Evolutionary conservation across 2,113 vertebrate genomes (phyloP).

Genomic region (Tupaia chinensis): DNA sequence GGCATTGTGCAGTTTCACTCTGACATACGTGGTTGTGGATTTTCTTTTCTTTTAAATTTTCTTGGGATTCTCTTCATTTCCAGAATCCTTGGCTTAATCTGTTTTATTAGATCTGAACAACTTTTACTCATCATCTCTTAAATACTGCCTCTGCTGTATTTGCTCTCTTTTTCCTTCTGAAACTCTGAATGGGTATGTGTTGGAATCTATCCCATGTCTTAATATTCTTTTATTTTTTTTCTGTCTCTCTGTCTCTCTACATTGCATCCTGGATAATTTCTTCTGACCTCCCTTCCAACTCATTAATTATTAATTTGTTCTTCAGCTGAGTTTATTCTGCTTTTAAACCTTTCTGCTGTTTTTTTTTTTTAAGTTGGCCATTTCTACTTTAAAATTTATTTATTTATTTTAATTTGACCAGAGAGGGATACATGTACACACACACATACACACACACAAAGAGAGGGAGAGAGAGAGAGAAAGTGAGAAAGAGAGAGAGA

Average conservation of each 20-base stretch:
- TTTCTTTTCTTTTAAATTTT: conserved; percentile 21
- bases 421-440: too few species aligned
- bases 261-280: background rate
- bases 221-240: background rate
- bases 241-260: background rate
- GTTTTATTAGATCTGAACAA: background rate
- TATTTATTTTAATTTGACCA: too few species aligned
- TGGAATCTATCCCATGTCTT: background rate
- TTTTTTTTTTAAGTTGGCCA: too few species aligned
- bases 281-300: conserved; percentile 4
- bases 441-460: too few species aligned
- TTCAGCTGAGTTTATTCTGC: background rate
- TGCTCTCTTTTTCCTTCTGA: background rate
- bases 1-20: background rate
- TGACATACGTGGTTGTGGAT: background rate
- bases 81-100: background rate
- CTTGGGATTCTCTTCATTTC: conserved; percentile 18
- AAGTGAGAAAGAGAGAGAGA: too few species aligned
- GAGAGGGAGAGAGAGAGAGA: too few species aligned
- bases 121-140: background rate
- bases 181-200: background rate
- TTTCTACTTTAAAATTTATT: too few species aligned
- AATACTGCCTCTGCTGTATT: background rate
- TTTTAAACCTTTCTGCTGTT: conserved; percentile 2
- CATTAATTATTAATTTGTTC: conserved; percentile 1